Evolutionary conservation across 2,797 vertebrate genomes (phyloP), one percentile per base, ranked within the genome.

Genomic region (Pteronotus mesoamericanus): DNA sequence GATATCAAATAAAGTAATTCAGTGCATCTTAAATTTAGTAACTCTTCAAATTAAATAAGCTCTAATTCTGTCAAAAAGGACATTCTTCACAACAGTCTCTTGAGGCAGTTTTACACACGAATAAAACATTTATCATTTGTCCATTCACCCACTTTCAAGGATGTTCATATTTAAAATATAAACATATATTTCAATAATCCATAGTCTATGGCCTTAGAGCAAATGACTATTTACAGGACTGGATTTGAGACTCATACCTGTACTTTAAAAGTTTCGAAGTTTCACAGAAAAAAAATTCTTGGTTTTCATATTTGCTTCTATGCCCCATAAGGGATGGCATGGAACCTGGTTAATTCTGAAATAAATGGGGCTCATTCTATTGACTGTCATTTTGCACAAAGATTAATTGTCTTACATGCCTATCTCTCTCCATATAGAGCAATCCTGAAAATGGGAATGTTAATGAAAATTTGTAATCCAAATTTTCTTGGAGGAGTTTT

Each of bases 141-240:
- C 64, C 37, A 94, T 91, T 57, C 42, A 94, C 46, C 39, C 29
- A 96, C 83, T 95, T 92, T 83, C 44, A 95, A 94, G 89, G 91
- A 89, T 64, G 46, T 90, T 95, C 66, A 53, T 18, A 71, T 44
- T 84, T 84, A 66, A 95, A 96, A 94, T 77, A 77, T 71, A 77
- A 53, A 74, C 18, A 97, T 59, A 83, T 37, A 89, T 79, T 55
- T 96, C 53, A 89, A 92, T 74, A 79, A 85, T 83, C 34, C 37
- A 59, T 66, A 94, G 55, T 92, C 22, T 46, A 83, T 11, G 53
- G 51, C 4, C 2, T 87, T 68, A 61, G 34, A 32, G 42, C 16
- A 96, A 91, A 86, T 71, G 59, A 94, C 68, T 88, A 68, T 90
- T 95, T 89, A 61, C 2, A 85, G 42, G 32, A 85, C 18, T 55